phyloP scores from a whole-genome alignment of 2,113 vertebrate genomes.

The Pterocles burchelli region DNA sequence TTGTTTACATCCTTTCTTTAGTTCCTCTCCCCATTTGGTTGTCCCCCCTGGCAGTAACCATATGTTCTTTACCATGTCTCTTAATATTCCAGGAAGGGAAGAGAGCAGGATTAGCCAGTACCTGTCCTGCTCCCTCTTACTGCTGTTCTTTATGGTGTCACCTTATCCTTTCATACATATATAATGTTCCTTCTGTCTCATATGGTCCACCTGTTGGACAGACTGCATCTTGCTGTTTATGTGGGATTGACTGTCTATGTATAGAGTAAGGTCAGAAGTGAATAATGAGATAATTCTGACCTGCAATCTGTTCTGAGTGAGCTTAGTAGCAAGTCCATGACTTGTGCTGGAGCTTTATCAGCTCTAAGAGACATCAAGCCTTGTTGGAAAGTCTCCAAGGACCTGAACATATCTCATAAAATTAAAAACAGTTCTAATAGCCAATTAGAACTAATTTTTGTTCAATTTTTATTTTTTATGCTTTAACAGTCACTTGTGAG shows the following conservation, averaged over 20 bases:
- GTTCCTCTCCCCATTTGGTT: background rate
- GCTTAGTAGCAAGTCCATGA: background rate
- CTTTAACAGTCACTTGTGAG: background rate
- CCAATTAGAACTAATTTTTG: background rate
- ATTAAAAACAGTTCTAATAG: background rate
- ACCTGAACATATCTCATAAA: background rate
- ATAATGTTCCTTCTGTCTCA: background rate
- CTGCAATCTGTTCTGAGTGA: background rate
- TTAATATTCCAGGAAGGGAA: accelerated
- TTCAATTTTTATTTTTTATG: background rate
- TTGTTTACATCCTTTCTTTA: background rate
- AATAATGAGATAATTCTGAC: background rate
- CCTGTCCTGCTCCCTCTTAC: background rate
- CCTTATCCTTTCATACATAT: accelerated
- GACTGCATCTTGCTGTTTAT: background rate
- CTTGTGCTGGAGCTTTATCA: background rate
- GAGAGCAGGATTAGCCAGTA: background rate
- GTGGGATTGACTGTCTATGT: background rate
- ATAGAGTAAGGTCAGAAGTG: background rate
- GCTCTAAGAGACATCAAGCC: background rate
- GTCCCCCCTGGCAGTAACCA: background rate
- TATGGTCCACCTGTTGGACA: background rate
- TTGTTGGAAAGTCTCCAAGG: background rate
- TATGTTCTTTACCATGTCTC: background rate
- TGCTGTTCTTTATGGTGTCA: background rate